Conservation (phyloP, 2,888 invertebrate species). For the Coelinius sp. region DNA sequence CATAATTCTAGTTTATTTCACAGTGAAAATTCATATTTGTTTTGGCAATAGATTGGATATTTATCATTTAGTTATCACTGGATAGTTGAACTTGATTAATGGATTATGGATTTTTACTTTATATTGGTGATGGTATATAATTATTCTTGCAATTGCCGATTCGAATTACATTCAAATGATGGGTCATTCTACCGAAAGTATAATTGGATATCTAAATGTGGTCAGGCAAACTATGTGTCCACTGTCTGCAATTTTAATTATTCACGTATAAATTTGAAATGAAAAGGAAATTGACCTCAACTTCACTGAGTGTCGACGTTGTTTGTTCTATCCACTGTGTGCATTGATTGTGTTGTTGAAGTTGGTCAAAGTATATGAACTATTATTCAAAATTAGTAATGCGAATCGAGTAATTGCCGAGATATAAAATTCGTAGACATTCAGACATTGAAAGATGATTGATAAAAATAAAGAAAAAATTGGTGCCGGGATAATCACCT, state of each 20-base stretch:
- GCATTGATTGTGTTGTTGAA: not conserved
- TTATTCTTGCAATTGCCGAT: not conserved
- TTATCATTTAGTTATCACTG: not conserved
- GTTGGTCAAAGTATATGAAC: not conserved
- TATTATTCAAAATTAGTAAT: slow-evolving; percentile 11
- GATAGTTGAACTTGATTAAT: slow-evolving; percentile 46
- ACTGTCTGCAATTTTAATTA: slow-evolving; percentile 16
- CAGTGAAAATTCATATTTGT: slow-evolving; percentile 26
- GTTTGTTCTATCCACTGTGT: not conserved
- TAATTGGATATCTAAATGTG: slow-evolving; percentile 11
- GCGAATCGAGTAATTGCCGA: slow-evolving; percentile 16
- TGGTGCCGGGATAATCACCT: slow-evolving; percentile 68
- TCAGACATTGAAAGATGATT: slow-evolving; percentile 23
- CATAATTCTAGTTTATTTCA: slow-evolving; percentile 34
- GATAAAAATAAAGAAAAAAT: slow-evolving; percentile 37
- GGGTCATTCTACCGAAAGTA: not conserved
- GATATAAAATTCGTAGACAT: not conserved
- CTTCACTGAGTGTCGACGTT: slow-evolving; percentile 2
- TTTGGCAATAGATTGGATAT: slow-evolving; percentile 44
- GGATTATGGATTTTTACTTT: slow-evolving; percentile 46
- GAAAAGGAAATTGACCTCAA: not conserved
- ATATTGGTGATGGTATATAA: slow-evolving; percentile 21
- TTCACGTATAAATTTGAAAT: not conserved
- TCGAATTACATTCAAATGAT: slow-evolving; percentile 3
- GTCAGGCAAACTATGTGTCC: not conserved